Base-by-base conservation (phyloP, 2,113 vertebrate species). In the Phylloscopus whistleri region DNA sequence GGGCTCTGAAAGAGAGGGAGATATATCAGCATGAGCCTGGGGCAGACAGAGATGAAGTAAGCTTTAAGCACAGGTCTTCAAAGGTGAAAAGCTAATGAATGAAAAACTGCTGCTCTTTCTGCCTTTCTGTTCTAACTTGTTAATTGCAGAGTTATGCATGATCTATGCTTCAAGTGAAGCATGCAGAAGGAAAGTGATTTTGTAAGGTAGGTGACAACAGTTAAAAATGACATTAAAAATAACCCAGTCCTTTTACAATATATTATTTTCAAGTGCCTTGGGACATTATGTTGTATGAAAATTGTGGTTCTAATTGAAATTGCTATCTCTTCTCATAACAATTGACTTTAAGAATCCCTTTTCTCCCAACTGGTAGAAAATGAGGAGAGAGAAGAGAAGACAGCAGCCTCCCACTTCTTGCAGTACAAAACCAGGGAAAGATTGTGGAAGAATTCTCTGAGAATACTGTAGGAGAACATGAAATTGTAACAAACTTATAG, bases 61-160 rank as follows among this genome's bases (percentile, higher is more conserved):
- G 64, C 41, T 63, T 94, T 90, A 92, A 95, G 70, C 68, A 74
- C 60, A 68, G 37, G 55, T 89, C 44, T 83, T 44, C 43, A 82
- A 68, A 89, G 88, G 66, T 73, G 84, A 94, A 96, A 76, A 72
- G 75, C 48, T 90, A 94, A 90, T 87, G 68, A 90, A 94, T 84
- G 94, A 90, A 90, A 96, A 93, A 52, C 48, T 64, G 49, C 43
- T 93, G 43, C 46, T 94, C 63, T 49, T 73, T 84, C 79, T 88
- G 31, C 76, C 59, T 89, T 94, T 48, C 69, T 88, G 16, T n/a
- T 88, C 72, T 89, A 80, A 51, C 67, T 81, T 53, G 16, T 89
- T 96, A 96, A 95, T 92, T 91, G 62, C 49, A 81, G 75, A 92
- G 68, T 88, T 89, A 88, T 84, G 33, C 72, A 89, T 70, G 83